A percentile compares a stretch with the other conserved stretches of the same genome.
Conservation (phyloP, 2,797 vertebrate genomes). For the Myoxocephalus aenaeus region DNA sequence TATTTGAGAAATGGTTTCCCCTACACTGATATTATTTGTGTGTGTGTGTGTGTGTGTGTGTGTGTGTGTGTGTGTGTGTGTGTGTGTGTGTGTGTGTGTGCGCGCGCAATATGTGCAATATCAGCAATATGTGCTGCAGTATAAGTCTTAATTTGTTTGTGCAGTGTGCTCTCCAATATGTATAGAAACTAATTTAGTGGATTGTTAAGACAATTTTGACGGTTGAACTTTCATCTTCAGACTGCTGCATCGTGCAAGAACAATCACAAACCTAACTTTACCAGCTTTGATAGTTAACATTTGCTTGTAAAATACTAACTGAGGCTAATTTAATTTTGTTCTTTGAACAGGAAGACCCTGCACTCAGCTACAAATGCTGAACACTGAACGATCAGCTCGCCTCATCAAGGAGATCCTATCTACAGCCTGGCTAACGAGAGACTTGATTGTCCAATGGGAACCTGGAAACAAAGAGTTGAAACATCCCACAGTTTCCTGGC, state of each 20-base stretch:
- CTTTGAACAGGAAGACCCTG: conserved; percentile 92
- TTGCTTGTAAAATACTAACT: conserved; percentile 7
- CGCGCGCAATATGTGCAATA: not conserved
- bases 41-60: not conserved
- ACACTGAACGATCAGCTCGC: conserved; percentile 93
- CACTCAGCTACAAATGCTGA: conserved; percentile 94
- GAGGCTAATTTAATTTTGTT: conserved; percentile 25
- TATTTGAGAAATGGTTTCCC: conserved; percentile 7
- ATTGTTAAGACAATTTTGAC: not conserved
- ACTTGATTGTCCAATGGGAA: conserved; percentile 92
- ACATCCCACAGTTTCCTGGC: conserved; percentile 91
- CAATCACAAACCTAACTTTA: conserved; percentile 6
- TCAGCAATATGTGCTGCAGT: conserved; percentile 3
- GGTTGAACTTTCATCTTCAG: not conserved
- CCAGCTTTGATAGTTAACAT: conserved; percentile 5
- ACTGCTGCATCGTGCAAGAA: conserved; percentile 19
- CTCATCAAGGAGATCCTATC: conserved; percentile 96
- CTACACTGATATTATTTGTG: conserved; percentile 5
- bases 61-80: not conserved
- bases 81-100: too few species aligned
- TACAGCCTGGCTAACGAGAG: conserved; percentile 90
- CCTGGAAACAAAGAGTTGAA: conserved; percentile 89
- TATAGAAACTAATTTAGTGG: not conserved
- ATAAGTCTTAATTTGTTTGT: not conserved
- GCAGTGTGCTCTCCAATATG: not conserved